Evolutionary conservation across 2,888 invertebrate genomes (phyloP).

Genomic region (Sepiola atlantica): DNA sequence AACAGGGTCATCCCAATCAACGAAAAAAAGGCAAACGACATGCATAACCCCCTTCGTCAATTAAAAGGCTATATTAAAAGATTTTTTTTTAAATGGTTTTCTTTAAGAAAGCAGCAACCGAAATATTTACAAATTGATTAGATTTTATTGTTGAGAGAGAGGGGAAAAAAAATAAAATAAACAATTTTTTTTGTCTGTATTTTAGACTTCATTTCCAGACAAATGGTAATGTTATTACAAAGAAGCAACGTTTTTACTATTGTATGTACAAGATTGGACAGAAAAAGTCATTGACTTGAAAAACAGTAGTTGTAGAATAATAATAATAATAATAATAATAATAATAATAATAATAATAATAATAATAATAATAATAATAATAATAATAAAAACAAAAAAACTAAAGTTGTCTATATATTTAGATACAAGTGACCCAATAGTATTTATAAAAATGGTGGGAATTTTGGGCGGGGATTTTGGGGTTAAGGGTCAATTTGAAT

Average conservation of each 20-base stretch:
- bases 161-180: too few relatives aligned
- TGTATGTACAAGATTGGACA: neutral
- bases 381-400: neutral
- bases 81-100: neutral
- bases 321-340: neutral
- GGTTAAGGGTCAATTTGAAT: neutral
- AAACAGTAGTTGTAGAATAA: neutral
- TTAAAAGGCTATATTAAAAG: too few relatives aligned
- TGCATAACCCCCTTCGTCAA: too few relatives aligned
- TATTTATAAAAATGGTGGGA: neutral
- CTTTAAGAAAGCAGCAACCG: neutral
- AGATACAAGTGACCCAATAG: neutral
- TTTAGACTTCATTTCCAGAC: neutral
- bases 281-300: neutral
- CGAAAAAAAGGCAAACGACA: too few relatives aligned
- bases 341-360: neutral
- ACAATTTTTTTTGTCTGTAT: neutral
- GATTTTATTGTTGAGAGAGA: conserved; percentile 12
- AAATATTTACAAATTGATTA: neutral
- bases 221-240: neutral
- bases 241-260: neutral
- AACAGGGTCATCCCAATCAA: too few relatives aligned
- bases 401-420: neutral
- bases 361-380: neutral
- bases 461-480: neutral